phyloP scores from a whole-genome alignment of 2,113 vertebrate species.

The Tragelaphus strepsiceros region DNA sequence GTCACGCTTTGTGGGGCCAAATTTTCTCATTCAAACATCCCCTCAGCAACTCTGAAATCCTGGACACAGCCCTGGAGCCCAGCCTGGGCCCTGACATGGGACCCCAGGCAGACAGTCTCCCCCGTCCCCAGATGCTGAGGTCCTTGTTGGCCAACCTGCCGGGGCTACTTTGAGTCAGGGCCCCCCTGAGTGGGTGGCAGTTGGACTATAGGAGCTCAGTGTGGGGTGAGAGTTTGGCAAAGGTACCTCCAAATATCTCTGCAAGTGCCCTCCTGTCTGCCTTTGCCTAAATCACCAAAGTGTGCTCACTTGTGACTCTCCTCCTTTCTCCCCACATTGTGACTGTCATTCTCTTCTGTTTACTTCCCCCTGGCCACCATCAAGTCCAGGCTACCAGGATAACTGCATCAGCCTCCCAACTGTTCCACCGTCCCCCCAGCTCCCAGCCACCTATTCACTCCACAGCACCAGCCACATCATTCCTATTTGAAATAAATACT shows the following conservation, averaged over 20 bases:
- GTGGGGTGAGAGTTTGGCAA: neutral
- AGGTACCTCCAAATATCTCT: neutral
- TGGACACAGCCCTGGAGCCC: neutral
- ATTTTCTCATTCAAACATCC: neutral
- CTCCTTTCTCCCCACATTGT: neutral
- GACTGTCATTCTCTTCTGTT: neutral
- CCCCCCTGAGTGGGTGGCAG: neutral
- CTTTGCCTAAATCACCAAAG: neutral
- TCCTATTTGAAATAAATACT: neutral
- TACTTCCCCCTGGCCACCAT: neutral
- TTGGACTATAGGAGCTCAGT: neutral
- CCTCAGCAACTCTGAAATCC: neutral
- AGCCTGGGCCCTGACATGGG: neutral
- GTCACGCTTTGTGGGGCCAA: neutral
- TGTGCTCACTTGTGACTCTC: neutral
- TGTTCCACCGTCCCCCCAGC: neutral
- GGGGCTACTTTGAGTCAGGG: neutral
- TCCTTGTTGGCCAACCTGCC: rapidly evolving
- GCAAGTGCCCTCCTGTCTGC: neutral
- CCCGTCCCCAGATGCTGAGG: neutral
- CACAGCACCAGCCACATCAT: neutral
- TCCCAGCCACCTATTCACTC: neutral
- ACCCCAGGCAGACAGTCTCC: neutral
- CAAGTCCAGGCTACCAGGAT: neutral
- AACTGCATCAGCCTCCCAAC: too few species aligned